Evolutionary conservation across 2,797 vertebrate genomes (phyloP), one percentile per base, ranked within the genome.

Genomic region (Acestrorhynchus altus): DNA sequence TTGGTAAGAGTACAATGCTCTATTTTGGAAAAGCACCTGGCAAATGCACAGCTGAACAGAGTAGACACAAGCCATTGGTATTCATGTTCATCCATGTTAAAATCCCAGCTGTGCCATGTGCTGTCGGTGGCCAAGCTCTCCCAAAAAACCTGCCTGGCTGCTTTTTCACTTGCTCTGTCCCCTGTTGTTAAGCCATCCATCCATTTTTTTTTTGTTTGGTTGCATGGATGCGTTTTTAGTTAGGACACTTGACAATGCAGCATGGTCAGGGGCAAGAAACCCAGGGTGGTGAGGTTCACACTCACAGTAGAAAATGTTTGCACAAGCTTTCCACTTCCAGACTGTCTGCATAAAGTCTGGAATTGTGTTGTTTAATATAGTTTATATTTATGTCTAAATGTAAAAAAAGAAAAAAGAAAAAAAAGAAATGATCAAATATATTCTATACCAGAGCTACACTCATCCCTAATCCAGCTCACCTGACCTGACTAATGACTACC

Each of bases 81-180:
- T 28, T 73, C 77, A 64, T 52, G 68, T 63, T 52, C 54, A 67
- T 60, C 56, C 39, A 52, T 60, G 56, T 71, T 73, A 26, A 60
- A 60, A 49, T 60, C 52, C 66, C 67, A 66, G 52, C 77, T 72
- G 60, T 71, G 47, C 67, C 46, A 54, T 46, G 60, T 64, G 31
- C 24, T 22, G 11, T n/a, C 6, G 1, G 22, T 51, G 65, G 16
- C 16, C 39, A 46, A 44, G 20, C 18, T 31, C 42, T 46, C 57
- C 68, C 24, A 63, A 10, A 22, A 52, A 39, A 44, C 69, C 15
- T 12, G 31, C 64, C 46, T 59, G 49, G 51, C 61, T 67, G 77
- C 42, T 11, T 26, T 72, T 73, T 67, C 31, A 16, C 22, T 61
- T 39, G 68, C 26, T 46, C 28, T 72, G 47, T 44, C 47, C 57